phyloP scores from a whole-genome alignment of 2,113 vertebrate species.

The Otolemur garnettii region DNA sequence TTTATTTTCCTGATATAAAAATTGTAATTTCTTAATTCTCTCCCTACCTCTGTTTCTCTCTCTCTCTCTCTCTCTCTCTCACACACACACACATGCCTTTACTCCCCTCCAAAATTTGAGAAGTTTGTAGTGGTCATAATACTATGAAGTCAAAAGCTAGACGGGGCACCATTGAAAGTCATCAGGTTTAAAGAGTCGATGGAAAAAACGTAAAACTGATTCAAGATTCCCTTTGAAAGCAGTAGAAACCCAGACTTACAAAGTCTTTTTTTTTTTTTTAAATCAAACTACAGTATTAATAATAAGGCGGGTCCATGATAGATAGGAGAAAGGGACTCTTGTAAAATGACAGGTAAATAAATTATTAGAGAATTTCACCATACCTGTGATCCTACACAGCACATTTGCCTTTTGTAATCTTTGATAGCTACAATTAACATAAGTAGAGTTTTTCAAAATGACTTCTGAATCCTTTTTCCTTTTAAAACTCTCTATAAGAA shows the following conservation, averaged over 20 bases:
- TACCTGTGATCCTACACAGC: background rate
- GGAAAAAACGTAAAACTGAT: background rate
- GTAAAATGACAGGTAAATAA: background rate
- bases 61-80: background rate
- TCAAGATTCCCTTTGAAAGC: background rate
- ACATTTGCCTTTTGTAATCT: background rate
- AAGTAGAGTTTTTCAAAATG: background rate
- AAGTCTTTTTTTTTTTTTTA: background rate
- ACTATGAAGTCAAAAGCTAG: background rate
- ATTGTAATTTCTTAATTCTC: background rate
- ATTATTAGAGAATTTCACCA: background rate
- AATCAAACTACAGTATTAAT: background rate
- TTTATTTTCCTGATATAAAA: background rate
- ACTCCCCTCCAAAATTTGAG: background rate
- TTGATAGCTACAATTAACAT: background rate
- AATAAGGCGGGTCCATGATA: background rate
- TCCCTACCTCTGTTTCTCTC: background rate
- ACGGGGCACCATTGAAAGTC: background rate
- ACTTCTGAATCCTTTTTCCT: background rate
- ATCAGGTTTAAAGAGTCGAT: background rate
- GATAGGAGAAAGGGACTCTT: background rate
- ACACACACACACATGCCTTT: background rate
- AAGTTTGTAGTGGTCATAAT: background rate
- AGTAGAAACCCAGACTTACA: background rate
- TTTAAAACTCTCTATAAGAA: background rate